phyloP scores from a whole-genome alignment of 1,140 invertebrate species.

The Proales similis region DNA sequence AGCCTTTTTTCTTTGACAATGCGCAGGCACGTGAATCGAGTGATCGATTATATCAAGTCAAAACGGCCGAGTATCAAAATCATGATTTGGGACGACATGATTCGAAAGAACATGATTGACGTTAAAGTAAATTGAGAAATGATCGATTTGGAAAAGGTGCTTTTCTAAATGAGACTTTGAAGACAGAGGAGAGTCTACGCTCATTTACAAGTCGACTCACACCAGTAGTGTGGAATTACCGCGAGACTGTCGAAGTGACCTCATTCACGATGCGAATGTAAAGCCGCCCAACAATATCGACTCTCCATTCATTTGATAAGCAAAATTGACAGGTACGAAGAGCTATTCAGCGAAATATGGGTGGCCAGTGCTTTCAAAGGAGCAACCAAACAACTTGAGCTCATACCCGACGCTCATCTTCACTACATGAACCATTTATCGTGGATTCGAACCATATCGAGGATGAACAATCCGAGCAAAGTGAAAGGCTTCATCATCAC shows the following conservation, averaged over 20 bases:
- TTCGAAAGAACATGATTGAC: slow-evolving; percentile 14
- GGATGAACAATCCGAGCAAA: slow-evolving; percentile 4
- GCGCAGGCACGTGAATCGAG: slow-evolving; percentile 15
- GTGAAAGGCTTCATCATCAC: slow-evolving; percentile 29
- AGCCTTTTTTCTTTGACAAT: neutral
- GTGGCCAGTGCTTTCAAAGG: slow-evolving; percentile 37
- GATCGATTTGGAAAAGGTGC: neutral
- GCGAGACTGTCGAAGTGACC: slow-evolving; percentile 16
- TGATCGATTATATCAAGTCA: slow-evolving; percentile 34
- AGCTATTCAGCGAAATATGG: slow-evolving; percentile 31
- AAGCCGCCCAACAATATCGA: neutral
- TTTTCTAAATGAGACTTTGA: neutral
- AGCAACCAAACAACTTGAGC: slow-evolving; percentile 2
- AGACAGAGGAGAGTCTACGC: slow-evolving; percentile 2
- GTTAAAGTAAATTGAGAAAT: neutral
- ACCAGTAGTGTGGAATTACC: slow-evolving; percentile 37
- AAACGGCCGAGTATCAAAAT: slow-evolving; percentile 14
- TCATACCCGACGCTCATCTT: slow-evolving; percentile 5
- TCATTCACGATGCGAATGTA: too few relatives aligned
- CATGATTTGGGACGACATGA: slow-evolving; percentile 38
- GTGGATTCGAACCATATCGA: slow-evolving; percentile 24
- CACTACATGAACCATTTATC: slow-evolving; percentile 14
- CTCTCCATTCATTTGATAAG: neutral
- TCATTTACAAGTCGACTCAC: slow-evolving; percentile 7
- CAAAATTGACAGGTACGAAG: slow-evolving; percentile 12